Base-by-base conservation (phyloP, 2,888 invertebrate genomes). In the Cephalotes varians region DNA sequence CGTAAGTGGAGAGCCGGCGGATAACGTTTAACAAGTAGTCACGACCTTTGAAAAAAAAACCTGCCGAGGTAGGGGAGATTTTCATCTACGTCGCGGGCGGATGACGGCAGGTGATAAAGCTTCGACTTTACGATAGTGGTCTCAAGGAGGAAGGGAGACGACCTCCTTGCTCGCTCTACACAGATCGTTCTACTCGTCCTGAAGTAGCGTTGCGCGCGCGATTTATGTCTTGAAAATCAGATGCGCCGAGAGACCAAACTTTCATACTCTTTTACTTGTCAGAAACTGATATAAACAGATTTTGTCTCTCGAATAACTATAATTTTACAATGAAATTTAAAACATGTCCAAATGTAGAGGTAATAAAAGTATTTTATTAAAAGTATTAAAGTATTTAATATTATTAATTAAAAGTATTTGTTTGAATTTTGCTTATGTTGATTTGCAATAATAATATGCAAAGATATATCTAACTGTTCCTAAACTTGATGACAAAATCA, bases 111-210 rank as follows among this genome's bases (percentile, higher is more conserved):
- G 74, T 83, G 74, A 87, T 88, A 87, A 88, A 88, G 65, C 85
- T 76, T 60, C 34, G 69, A 79, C 60, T 89, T 89, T 89, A 89
- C 84, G 88, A 88, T 65, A 74, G 67, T 79, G 31, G 77, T 49
- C 64, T 56, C 65, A 64, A 40, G 21, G 56, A 77, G 73, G 47
- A 47, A 49, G 54, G 31, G 44, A 40, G 31, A 21, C 37, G 40
- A 34, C 44, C 25, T 34, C 21, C 34, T 69, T 25, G 74, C 12
- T 72, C 58, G 34, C 34, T 56, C 80, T 51, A 44, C 62, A 72
- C 64, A 44, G 64, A 74, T 81, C 81, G 64, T 76, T 76, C 64
- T 62, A 25, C 34, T 58, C 74, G 25, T 72, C 64, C 28, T 40
- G 62, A 80, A 65, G 56, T 56, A 56, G 44, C 56, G 34, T 56